Evolutionary conservation across 2,797 vertebrate genomes (phyloP).

Genomic region (Fratercula arctica): DNA sequence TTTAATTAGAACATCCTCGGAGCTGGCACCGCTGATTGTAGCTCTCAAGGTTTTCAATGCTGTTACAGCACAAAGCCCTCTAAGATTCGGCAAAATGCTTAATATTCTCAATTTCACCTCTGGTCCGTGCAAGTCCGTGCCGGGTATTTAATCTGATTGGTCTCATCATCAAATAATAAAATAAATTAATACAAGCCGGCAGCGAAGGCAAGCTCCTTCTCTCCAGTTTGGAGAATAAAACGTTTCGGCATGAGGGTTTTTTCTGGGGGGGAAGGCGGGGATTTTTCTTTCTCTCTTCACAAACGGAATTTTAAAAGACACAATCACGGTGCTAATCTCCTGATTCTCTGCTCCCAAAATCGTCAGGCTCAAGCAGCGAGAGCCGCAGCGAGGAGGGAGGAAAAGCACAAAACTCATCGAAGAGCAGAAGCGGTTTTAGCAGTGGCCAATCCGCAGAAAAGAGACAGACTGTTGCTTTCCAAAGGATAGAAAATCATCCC

Average conservation of each 20-base stretch:
- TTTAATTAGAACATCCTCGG: neutral
- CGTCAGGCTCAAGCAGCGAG: neutral
- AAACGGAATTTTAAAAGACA: neutral
- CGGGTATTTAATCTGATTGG: neutral
- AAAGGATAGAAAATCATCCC: neutral
- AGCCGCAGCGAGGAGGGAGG: neutral
- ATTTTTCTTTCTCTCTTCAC: neutral
- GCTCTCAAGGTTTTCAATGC: neutral
- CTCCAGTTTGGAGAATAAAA: neutral
- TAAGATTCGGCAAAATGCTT: neutral
- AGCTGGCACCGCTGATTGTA: neutral
- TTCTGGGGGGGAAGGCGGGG: neutral
- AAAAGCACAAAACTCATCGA: neutral
- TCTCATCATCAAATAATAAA: neutral
- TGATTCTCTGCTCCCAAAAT: neutral
- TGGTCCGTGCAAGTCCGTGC: neutral
- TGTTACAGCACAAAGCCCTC: neutral
- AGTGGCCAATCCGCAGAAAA: neutral
- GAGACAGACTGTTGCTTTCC: neutral
- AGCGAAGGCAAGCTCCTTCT: neutral
- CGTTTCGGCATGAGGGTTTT: fast-evolving
- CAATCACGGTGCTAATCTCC: neutral
- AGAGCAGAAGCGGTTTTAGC: neutral
- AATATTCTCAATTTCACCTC: neutral
- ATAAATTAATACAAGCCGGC: neutral